phyloP scores from a whole-genome alignment of 2,888 invertebrate genomes.

The Ramazzottius varieornatus region DNA sequence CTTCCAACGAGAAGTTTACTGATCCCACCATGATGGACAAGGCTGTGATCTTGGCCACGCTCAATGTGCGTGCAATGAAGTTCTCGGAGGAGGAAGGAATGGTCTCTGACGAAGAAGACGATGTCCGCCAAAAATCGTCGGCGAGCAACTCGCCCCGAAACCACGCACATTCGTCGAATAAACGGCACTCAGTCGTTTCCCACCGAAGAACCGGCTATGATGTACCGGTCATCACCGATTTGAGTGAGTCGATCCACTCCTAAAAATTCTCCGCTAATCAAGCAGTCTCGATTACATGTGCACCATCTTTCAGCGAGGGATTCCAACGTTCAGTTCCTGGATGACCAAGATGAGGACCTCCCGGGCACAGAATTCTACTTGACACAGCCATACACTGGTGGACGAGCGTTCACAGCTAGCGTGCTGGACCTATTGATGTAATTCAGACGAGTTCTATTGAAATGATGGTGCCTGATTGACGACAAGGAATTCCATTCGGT shows the following conservation, averaged over 20 bases:
- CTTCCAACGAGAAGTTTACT: not conserved
- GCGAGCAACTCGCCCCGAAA: no score
- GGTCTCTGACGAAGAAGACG: not conserved
- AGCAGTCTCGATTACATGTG: no score
- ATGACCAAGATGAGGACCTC: not conserved
- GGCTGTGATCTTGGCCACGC: not conserved
- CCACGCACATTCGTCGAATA: no score
- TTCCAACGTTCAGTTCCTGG: not conserved
- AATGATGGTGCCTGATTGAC: no score
- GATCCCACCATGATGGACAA: slow-evolving; percentile 1
- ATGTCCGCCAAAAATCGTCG: no score
- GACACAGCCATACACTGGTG: not conserved
- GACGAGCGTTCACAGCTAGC: not conserved
- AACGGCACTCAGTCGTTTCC: no score
- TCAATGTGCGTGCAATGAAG: not conserved
- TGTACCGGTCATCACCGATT: not conserved
- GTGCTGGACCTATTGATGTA: not conserved
- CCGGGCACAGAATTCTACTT: slow-evolving; percentile 3
- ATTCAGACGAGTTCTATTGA: no score
- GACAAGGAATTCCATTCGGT: no score
- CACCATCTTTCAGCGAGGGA: not conserved
- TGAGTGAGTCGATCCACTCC: not conserved
- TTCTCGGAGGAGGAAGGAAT: not conserved
- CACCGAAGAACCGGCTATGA: not conserved
- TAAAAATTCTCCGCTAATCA: not conserved